Evolutionary conservation across 53 echinoderm and acorn worm species (phyloP).

Genomic region (Holothuria scabra): DNA sequence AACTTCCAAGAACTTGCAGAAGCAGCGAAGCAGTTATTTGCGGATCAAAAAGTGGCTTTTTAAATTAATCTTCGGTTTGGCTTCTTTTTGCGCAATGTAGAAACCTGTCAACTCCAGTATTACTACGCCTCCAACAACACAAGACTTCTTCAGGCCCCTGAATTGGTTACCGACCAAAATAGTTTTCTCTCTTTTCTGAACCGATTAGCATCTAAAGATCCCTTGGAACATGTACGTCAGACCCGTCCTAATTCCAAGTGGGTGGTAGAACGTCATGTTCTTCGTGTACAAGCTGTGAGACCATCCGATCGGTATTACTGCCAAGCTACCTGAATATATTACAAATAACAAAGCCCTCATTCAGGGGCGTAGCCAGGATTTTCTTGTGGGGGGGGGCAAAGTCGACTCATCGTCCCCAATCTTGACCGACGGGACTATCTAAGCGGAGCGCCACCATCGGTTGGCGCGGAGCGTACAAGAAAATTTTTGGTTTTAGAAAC

Average conservation of each 20-base stretch:
- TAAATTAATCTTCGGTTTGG: conserved; percentile 39
- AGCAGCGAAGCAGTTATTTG: neutral
- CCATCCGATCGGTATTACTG: conserved; percentile 25
- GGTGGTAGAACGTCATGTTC: conserved; percentile 55
- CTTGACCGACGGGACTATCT: no score
- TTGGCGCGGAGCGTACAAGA: no score
- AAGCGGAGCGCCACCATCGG: no score
- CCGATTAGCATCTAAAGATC: no score
- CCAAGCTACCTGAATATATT: neutral
- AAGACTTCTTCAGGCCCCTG: no score
- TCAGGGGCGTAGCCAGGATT: conserved; percentile 11
- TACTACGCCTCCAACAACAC: neutral
- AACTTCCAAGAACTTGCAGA: neutral
- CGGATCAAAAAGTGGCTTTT: conserved; percentile 26
- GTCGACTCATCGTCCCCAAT: no score
- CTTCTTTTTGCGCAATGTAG: conserved; percentile 27
- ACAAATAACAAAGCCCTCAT: neutral
- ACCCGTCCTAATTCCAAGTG: conserved; percentile 41
- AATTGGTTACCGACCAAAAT: no score
- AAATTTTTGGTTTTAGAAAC: no score
- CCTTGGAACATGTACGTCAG: neutral
- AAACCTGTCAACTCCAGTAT: conserved; percentile 32
- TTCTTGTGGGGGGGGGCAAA: no score
- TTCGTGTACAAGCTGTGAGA: conserved; percentile 16
- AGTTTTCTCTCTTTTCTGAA: no score